Percentiles rank a stretch among this genome's conserved stretches.
Conservation (phyloP, 1,140 invertebrate species). For the Leptopilina boulardi region DNA sequence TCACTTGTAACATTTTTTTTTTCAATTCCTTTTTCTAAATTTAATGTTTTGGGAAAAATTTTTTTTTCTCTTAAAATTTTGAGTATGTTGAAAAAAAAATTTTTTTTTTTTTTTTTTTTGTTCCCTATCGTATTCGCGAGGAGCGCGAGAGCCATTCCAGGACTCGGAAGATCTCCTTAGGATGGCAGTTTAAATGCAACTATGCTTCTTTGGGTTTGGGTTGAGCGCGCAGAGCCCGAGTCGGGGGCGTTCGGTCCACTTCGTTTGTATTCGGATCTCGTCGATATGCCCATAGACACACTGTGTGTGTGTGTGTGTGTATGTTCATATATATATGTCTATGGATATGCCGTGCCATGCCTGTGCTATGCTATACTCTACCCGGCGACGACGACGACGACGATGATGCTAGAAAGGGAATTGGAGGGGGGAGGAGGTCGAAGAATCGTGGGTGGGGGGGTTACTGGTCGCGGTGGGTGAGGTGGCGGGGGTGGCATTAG, state of each 20-base stretch:
- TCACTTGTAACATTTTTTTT: not conserved
- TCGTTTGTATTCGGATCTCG: constrained; percentile 67
- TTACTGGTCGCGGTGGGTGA: constrained; percentile 39
- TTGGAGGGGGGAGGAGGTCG: constrained; percentile 39
- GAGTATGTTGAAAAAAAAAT: not conserved
- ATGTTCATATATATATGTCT: constrained; percentile 67
- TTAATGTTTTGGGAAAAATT: not conserved
- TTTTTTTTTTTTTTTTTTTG: not conserved
- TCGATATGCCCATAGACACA: constrained; percentile 73
- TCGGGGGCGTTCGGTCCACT: constrained; percentile 62
- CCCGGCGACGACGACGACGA: constrained; percentile 23
- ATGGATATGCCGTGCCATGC: constrained; percentile 67
- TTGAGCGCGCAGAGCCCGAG: constrained; percentile 67
- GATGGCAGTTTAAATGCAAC: constrained; percentile 71
- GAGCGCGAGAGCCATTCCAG: constrained; percentile 54
- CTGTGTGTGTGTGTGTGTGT: no score
- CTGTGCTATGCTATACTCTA: constrained; percentile 23
- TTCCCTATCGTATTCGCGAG: not conserved
- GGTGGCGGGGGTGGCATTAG: constrained; percentile 37
- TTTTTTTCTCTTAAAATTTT: not conserved
- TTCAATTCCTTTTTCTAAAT: not conserved
- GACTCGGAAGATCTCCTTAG: constrained; percentile 62
- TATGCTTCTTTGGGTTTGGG: constrained; percentile 68
- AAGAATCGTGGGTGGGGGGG: constrained; percentile 42
- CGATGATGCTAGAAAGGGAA: constrained; percentile 52